phyloP scores from a whole-genome alignment of 2,888 invertebrate species.

The Acronicta psi region DNA sequence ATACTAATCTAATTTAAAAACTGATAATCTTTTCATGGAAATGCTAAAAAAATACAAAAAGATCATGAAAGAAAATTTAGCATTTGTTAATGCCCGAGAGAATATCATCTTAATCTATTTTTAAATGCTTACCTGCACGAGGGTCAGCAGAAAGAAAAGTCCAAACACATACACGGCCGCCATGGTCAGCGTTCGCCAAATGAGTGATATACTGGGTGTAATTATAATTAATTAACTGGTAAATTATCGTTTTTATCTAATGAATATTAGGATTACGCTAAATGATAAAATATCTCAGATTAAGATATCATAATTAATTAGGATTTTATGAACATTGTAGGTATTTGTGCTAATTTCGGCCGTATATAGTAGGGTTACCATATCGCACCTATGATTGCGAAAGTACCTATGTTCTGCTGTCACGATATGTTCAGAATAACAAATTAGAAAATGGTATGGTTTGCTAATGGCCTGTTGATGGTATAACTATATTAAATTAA shows the following conservation, averaged over 20 bases:
- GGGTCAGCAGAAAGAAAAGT: constrained; percentile 37
- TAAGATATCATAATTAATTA: constrained; percentile 42
- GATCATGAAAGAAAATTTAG: no score
- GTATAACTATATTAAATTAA: no score
- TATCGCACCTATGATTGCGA: neutral
- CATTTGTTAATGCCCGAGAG: no score
- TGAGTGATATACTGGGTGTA: constrained; percentile 14
- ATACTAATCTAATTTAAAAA: no score
- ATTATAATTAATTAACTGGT: constrained; percentile 1
- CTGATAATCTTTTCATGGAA: no score
- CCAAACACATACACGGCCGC: constrained; percentile 39
- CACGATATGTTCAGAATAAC: no score
- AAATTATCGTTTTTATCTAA: constrained; percentile 11
- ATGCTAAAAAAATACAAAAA: no score
- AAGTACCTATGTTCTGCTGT: no score
- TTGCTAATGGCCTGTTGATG: no score
- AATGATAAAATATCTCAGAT: constrained; percentile 41
- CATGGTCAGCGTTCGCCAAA: constrained; percentile 24
- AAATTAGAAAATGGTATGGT: no score
- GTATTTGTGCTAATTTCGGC: neutral
- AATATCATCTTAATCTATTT: no score
- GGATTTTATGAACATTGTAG: constrained; percentile 8
- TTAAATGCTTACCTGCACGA: constrained; percentile 36
- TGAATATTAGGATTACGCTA: constrained; percentile 38
- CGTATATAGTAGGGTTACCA: neutral